Conservation (phyloP, 2,113 vertebrate genomes). For the Sorex araneus region DNA sequence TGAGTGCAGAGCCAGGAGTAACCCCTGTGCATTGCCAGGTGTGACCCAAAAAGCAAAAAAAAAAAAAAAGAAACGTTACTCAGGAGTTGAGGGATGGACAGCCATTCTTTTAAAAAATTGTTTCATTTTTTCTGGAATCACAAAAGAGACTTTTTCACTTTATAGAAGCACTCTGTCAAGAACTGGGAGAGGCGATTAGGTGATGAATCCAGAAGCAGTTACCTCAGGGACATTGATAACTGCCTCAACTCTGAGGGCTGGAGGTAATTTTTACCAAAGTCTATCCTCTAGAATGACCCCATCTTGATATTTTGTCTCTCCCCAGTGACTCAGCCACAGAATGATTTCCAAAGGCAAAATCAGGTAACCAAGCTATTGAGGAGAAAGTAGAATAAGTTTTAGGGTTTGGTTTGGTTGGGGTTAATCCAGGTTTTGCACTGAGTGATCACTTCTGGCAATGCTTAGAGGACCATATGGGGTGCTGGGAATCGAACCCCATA, state of each 20-base stretch:
- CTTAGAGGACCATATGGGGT: no score
- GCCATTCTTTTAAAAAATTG: background rate
- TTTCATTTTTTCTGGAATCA: conserved; percentile 15
- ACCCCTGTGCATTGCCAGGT: no score
- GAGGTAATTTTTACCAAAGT: background rate
- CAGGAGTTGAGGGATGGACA: background rate
- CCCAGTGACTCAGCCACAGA: background rate
- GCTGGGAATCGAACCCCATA: no score
- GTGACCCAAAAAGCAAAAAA: no score
- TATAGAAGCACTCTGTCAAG: background rate
- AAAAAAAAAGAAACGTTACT: no score
- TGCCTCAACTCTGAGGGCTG: background rate
- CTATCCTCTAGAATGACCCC: background rate
- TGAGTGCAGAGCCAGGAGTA: no score
- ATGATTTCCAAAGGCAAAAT: conserved; percentile 34
- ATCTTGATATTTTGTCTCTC: background rate
- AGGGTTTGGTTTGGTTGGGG: conserved; percentile 16
- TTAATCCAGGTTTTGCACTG: background rate
- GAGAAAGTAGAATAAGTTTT: conserved; percentile 35
- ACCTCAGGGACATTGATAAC: background rate
- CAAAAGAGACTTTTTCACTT: background rate
- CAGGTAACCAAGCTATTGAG: conserved; percentile 41
- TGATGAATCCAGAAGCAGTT: background rate
- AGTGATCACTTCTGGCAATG: no score
- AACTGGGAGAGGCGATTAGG: background rate